phyloP scores from a whole-genome alignment of 2,113 vertebrate species.

The Oncorhynchus tshawytscha region DNA sequence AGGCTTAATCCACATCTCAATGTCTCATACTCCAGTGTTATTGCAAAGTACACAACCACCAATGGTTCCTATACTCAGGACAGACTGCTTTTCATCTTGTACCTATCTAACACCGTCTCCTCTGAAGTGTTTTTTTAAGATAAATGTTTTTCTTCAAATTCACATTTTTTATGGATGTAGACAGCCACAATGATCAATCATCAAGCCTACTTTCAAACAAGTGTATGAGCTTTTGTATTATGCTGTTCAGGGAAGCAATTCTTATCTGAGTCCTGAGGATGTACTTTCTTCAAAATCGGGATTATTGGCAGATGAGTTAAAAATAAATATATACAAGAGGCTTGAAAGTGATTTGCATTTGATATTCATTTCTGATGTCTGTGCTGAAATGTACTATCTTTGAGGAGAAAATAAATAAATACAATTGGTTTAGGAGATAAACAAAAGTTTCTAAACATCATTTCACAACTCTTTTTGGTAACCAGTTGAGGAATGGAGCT shows the following conservation, averaged over 20 bases:
- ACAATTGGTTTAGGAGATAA: neutral
- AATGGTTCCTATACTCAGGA: neutral
- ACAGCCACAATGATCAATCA: constrained; percentile 1
- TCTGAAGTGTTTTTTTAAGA: neutral
- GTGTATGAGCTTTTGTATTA: neutral
- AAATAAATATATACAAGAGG: neutral
- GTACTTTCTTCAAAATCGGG: neutral
- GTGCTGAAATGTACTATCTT: neutral
- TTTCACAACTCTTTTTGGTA: neutral
- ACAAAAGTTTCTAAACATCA: neutral
- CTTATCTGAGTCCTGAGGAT: neutral
- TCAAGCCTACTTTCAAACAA: neutral
- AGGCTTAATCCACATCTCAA: too few relatives aligned
- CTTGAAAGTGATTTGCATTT: neutral
- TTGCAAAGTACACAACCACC: neutral
- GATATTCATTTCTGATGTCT: neutral
- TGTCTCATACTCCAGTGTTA: too few relatives aligned
- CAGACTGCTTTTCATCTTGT: neutral
- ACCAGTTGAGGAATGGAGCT: neutral
- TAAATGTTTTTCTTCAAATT: neutral
- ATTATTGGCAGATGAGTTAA: neutral
- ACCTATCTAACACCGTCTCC: neutral
- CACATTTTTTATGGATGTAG: neutral
- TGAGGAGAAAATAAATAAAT: neutral
- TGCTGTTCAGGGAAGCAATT: neutral